phyloP scores from a whole-genome alignment of 2,113 vertebrate species.

The Cricetomys ansorgei region DNA sequence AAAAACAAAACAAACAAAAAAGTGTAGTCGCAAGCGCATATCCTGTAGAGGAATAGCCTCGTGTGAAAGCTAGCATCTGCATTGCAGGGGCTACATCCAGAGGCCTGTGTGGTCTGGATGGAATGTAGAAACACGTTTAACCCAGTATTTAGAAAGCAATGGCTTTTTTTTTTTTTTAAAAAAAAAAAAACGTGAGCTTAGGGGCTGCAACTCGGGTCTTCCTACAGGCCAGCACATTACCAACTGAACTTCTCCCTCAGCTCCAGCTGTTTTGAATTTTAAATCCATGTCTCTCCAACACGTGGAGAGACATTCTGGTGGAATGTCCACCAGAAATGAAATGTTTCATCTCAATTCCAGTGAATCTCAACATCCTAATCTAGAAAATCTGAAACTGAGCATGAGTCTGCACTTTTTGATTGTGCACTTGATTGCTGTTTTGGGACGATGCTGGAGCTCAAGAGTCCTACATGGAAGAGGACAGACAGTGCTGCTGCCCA shows the following conservation, averaged over 20 bases:
- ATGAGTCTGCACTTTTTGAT: neutral
- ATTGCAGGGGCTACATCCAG: too few relatives aligned
- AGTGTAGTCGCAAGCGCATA: too few relatives aligned
- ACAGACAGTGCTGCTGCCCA: neutral
- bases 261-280: neutral
- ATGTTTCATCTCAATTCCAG: neutral
- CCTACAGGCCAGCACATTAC: neutral
- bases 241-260: neutral
- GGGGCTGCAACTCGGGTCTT: neutral
- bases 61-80: too few relatives aligned
- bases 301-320: too few relatives aligned
- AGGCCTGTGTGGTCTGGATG: too few relatives aligned
- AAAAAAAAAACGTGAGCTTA: neutral
- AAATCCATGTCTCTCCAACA: neutral
- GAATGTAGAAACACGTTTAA: too few relatives aligned
- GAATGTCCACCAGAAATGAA: neutral
- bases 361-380: slow-evolving; percentile 2
- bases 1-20: too few relatives aligned
- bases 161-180: neutral
- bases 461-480: neutral
- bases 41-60: too few relatives aligned
- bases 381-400: neutral
- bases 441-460: neutral
- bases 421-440: neutral
- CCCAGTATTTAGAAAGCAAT: too few relatives aligned